Base-by-base conservation (phyloP, 2,113 vertebrate species). In the Cyrtonyx montezumae region DNA sequence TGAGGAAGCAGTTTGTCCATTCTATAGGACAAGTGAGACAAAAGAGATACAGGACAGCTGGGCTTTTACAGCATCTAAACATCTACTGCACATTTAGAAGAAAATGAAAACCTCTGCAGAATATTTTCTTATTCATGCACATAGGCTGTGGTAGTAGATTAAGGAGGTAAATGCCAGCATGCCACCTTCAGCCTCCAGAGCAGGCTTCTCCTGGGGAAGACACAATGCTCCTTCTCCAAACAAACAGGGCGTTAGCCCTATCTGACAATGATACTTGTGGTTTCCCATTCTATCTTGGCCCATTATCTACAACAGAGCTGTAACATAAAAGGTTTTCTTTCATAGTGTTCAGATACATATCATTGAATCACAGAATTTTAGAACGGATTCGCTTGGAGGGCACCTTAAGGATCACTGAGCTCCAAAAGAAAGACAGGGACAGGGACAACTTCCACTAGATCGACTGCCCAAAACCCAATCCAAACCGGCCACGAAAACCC, bases 201-300 rank as follows among this genome's bases (percentile, higher is more conserved):
- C 11, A 30, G 21, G 5, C 4, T 81, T 53, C 49, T 65, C 32
- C 30, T 48, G 28, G 16, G 46, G 34, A 9, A 28, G 30, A 13
- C 65, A 61, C 18, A 74, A 3, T 0, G 1, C 0, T 59, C 32
- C 20, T 17, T 79, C 10, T 70, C 61, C 62, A 79, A 51, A 15
- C 8, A 81, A 32, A 58, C 43, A 5, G 36, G 23, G 71, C 16
- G 26, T 80, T 74, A 88, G 46, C 51, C 76, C 45, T 34, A 34
- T 45, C n/a, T 58, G 49, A 8, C 20, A 87, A 11, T 14, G 14
- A 42, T 32, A 42, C 5, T 30, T 22, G 30, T 26, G 42, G 69
- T 66, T 94, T 94, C 73, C 65, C 45, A 67, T 91, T 94, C 78
- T 70, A 84, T 5, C 17, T 66, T 69, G 84, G 43, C 26, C 25